Conservation (phyloP, 2,888 invertebrate genomes). For the Lasioglossum lativentre region DNA sequence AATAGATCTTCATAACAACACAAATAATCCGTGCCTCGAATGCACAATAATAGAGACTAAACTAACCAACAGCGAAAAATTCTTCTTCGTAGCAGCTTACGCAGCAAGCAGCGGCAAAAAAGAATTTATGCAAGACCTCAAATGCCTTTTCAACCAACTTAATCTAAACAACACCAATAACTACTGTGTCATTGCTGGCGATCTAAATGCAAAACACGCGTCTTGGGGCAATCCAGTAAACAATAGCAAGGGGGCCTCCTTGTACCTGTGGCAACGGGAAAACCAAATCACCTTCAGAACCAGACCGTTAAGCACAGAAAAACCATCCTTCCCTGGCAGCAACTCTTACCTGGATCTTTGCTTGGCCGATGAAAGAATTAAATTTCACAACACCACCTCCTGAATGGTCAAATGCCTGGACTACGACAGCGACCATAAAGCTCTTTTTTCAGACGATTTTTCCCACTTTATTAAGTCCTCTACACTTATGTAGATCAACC, state of each 20-base stretch:
- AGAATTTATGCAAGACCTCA: constrained; percentile 8
- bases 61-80: background rate
- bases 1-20: background rate
- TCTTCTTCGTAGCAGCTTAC: constrained; percentile 7
- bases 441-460: too few relatives aligned
- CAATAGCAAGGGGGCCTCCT: background rate
- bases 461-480: too few relatives aligned
- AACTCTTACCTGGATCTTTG: too few relatives aligned
- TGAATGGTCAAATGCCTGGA: too few relatives aligned
- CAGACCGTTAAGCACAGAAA: too few relatives aligned
- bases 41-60: background rate
- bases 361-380: too few relatives aligned
- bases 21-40: background rate
- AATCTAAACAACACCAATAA: background rate
- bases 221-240: background rate
- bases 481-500: too few relatives aligned
- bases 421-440: too few relatives aligned
- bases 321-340: too few relatives aligned
- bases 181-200: constrained; percentile 19
- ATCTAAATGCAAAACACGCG: constrained; percentile 4
- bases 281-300: too few relatives aligned
- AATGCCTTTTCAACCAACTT: background rate
- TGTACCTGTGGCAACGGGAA: background rate
- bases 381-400: too few relatives aligned
- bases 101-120: background rate